Base-by-base conservation (phyloP, 2,113 vertebrate species). In the Gymnarchus niloticus region DNA sequence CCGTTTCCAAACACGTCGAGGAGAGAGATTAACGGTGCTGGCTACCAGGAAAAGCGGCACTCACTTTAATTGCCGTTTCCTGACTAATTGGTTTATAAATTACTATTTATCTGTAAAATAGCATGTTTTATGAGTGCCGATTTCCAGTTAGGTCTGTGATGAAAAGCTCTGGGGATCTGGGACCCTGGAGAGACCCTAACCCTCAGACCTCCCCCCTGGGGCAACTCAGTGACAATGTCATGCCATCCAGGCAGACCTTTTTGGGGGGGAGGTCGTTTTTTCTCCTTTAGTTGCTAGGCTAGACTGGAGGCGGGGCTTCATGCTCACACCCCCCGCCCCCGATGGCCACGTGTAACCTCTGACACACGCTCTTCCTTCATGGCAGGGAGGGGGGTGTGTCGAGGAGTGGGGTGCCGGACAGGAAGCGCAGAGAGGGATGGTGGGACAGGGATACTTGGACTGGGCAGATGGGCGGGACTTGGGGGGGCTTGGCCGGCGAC, bases 11-110 rank as follows among this genome's bases (percentile, higher is more conserved):
- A 33, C 65, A 0, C 65, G 12, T 73, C 14, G 33, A 17, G 28
- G 14, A 17, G 0, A 33, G 59, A 3, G 59, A n/a, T 12, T 3
- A 3, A 33, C 3, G 9, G 1, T 25, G 57, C 56, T 12, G 25
- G 56, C n/a, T n/a, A n/a, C n/a, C n/a, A n/a, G n/a, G n/a, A 80
- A 84, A 82, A 86, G 41, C 57, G n/a, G 6, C 51, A 7, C 78
- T 52, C 23, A 52, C 56, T 83, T 44, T 57, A 78, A 76, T 77
- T 56, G 84, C 41, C 76, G 77, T 86, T 83, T 83, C 85, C 78
- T 85, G 76, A 83, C 25, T 87, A 52, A 87, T 87, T 87, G 65
- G 83, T 76, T 87, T 76, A 56, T 54, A 86, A 85, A 49, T 85
- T 41, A 54, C 52, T 85, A 57, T 87, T 82, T 84, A 82, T 86